Evolutionary conservation across 2,113 vertebrate genomes (phyloP), one percentile per base, ranked within the genome.

Genomic region (Corythoichthys intestinalis): DNA sequence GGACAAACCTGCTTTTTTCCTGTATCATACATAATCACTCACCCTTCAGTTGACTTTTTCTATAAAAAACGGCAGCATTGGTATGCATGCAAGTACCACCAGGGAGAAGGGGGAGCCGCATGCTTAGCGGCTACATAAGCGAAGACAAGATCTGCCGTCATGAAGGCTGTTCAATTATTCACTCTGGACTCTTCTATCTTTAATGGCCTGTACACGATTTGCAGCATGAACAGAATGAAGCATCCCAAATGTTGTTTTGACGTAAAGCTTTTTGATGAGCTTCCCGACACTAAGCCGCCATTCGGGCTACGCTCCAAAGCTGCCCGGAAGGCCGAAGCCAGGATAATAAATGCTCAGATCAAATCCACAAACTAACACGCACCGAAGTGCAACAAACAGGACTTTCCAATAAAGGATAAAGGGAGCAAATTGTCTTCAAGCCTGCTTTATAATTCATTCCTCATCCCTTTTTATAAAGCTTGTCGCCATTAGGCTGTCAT

Each of bases 271-370:
- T 20, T 37, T 20, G 68, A 65, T 68, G 73, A 38, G 66, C 79
- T 65, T 78, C 64, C 67, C 52, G 52, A 65, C 76, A 61, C 77
- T 85, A 85, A 89, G 83, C 81, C 81, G 34, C 12, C 39, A 1
- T 71, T 67, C 67, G 71, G 81, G 83, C 85, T 67, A 52, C 4
- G 17, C 70, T 83, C 83, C 84, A 88, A 69, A n/a, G 35, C 63
- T 35, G 63, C 44, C 12, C 1, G 9, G 41, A 34, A 12, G 20
- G 17, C 38, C 60, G 5, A 60, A 12, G 37, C 58, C 39, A 44
- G 60, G 10, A 57, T 37, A 14, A 35, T 37, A 58, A 61, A 63
- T 47, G 20, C 61, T 63, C 44, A 6, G 44, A 63, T 47, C 34
- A 58, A 58, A 58, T 58, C 34, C 34, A 37, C 34, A 34, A 14